Evolutionary conservation across 2,888 invertebrate genomes (phyloP).

Genomic region (Macrophya annulata): DNA sequence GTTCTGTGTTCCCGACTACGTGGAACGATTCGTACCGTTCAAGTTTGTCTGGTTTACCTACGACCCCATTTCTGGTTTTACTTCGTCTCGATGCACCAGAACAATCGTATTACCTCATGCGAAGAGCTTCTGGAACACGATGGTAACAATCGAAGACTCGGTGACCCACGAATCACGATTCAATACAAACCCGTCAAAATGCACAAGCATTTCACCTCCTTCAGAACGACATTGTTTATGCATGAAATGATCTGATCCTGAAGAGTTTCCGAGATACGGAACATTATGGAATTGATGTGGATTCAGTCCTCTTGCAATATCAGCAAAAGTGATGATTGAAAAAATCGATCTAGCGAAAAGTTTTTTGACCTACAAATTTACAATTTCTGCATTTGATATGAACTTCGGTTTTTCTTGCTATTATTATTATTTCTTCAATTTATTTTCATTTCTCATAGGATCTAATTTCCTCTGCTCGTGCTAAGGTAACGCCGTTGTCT

Average conservation of each 20-base stretch:
- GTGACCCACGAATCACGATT: slow-evolving; percentile 25
- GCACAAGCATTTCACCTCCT: background rate
- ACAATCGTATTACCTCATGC: background rate
- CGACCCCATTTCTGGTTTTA: slow-evolving; percentile 28
- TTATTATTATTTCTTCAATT: background rate
- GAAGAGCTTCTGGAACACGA: slow-evolving; percentile 12
- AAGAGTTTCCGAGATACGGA: background rate
- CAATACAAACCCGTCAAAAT: slow-evolving; percentile 3
- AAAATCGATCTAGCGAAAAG: background rate
- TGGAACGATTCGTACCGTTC: slow-evolving; percentile 38
- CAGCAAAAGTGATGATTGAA: background rate
- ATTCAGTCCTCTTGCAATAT: background rate
- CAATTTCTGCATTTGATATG: background rate
- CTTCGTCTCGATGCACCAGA: background rate
- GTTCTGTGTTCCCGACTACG: slow-evolving; percentile 32
- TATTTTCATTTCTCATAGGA: background rate
- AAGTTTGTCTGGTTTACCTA: slow-evolving; percentile 30
- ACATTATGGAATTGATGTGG: background rate
- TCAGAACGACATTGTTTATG: background rate
- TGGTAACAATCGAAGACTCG: background rate
- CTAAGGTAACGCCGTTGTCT: slow-evolving; percentile 30
- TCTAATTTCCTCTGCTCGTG: background rate
- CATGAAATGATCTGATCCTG: background rate
- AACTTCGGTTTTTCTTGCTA: background rate
- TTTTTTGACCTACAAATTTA: background rate